These are phyloP conservation scores for Helostoma temminkii DNA, from an alignment of 2,797 vertebrate species.

Conservation along the genomic window DNA sequence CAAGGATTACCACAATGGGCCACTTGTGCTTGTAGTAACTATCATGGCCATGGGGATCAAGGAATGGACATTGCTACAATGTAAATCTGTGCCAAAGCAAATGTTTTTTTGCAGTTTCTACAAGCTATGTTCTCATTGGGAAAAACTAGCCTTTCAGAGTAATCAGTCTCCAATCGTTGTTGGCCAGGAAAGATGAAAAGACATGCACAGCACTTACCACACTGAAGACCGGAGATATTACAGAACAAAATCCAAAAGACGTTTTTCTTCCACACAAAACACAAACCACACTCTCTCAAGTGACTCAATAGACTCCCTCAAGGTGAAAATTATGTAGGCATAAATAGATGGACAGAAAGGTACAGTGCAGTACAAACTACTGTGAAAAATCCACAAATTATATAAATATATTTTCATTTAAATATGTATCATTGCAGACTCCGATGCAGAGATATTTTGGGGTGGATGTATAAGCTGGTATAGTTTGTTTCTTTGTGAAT, in stretches of 20 bases:
- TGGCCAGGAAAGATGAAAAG: conserved; percentile 79
- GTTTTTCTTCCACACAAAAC: conserved; percentile 77
- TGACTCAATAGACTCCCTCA: conserved; percentile 81
- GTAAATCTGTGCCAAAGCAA: conserved; percentile 89
- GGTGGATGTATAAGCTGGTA: conserved; percentile 81
- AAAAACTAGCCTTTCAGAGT: conserved; percentile 84
- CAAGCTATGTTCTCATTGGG: conserved; percentile 85
- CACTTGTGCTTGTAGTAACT: conserved; percentile 83
- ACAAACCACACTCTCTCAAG: conserved; percentile 77
- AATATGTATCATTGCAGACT: conserved; percentile 86
- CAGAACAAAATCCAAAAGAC: conserved; percentile 80
- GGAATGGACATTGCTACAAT: conserved; percentile 84
- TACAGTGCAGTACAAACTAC: conserved; percentile 86
- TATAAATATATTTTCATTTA: conserved; percentile 88
- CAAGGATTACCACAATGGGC: conserved; percentile 83
- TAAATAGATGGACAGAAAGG: conserved; percentile 83
- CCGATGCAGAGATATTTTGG: conserved; percentile 84
- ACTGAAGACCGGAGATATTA: conserved; percentile 75
- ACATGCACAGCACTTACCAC: conserved; percentile 78
- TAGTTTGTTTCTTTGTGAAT: conserved; percentile 84
- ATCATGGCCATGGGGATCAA: conserved; percentile 81
- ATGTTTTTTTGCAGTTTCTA: conserved; percentile 88
- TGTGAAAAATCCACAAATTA: conserved; percentile 87
- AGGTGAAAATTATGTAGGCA: conserved; percentile 82
- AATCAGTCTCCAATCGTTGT: conserved; percentile 80